Conservation (phyloP, 2,888 invertebrate species). For the Anaspis maculata region DNA sequence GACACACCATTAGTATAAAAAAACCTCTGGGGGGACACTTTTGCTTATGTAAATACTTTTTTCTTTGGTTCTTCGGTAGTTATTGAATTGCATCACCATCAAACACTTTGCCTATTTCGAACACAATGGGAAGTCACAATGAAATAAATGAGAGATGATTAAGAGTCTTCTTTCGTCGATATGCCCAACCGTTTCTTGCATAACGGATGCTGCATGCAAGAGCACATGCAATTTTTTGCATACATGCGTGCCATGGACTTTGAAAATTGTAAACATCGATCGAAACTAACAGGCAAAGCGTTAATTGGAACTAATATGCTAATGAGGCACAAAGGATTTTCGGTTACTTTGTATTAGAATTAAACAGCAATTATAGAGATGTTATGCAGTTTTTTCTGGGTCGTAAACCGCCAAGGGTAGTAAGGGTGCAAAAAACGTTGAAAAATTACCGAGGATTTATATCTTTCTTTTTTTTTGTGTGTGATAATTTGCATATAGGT, state of each 20-base stretch:
- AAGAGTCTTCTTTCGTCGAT: constrained; percentile 5
- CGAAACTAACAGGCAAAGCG: no score
- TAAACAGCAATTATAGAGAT: constrained; percentile 30
- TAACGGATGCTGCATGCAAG: no score
- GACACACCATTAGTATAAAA: constrained; percentile 20
- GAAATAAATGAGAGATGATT: constrained; percentile 11
- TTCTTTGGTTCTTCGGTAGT: constrained; percentile 13
- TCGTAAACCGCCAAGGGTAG: constrained; percentile 12
- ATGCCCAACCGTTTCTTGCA: no score
- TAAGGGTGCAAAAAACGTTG: constrained; percentile 26
- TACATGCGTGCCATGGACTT: no score
- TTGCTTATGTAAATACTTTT: constrained; percentile 31
- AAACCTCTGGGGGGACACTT: constrained; percentile 25
- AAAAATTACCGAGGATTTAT: constrained; percentile 39
- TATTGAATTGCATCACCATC: constrained; percentile 20
- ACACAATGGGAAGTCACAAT: constrained; percentile 18
- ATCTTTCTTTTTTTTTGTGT: constrained; percentile 21
- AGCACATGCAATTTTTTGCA: no score
- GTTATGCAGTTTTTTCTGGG: constrained; percentile 23
- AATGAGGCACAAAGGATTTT: no score
- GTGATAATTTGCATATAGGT: constrained; percentile 27
- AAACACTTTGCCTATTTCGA: constrained; percentile 16
- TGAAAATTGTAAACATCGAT: no score
- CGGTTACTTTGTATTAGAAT: no score
- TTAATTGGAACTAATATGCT: no score